Evolutionary conservation across 1,140 invertebrate genomes (phyloP), one percentile per base, ranked within the genome.

Genomic region (Ceratina australensis): DNA sequence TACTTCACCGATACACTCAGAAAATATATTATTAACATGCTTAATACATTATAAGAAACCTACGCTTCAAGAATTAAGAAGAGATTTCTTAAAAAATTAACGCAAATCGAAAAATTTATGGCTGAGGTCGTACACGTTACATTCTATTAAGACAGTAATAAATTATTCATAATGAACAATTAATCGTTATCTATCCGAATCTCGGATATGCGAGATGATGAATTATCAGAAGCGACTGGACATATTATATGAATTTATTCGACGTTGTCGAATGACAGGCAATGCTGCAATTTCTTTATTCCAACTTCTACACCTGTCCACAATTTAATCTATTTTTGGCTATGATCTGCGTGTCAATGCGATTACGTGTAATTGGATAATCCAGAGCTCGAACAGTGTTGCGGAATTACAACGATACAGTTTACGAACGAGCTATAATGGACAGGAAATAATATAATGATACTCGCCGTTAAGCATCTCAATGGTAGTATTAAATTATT

Each of bases 381-480:
- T 26, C n/a, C 42, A 57, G 33, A 60, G 60, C 8, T 60, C 33
- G 5, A 15, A 4, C 12, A 57, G 28, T 63, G 2, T 24, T 10
- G 0, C n/a, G 1, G 3, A 26, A 66, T 74, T 64, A 50, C n/a
- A 10, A 15, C 13, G 3, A 57, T 16, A 18, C 18, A 72, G 7
- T 42, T 42, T 22, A 26, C 12, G 16, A 18, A 54, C 52, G 33
- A 42, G 10, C 10, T 18, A 72, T 52, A 73, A 65, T 24, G 18
- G 3, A 26, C 72, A 3, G 50, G 72, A 73, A 73, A 24, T 15
- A n/a, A 24, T 26, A n/a, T 66, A 65, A 57, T 26, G 26, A 28
- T 3, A 3, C 61, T 12, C 42, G 33, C 42, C 0, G 2, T 15
- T 0, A 12, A 47, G 8, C 54, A 10, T 64, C 12, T n/a, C 18